These are phyloP conservation scores for Caenorhabditis imperialis DNA, from an alignment of 2,888 invertebrate genomes.

Conservation along the genomic window DNA sequence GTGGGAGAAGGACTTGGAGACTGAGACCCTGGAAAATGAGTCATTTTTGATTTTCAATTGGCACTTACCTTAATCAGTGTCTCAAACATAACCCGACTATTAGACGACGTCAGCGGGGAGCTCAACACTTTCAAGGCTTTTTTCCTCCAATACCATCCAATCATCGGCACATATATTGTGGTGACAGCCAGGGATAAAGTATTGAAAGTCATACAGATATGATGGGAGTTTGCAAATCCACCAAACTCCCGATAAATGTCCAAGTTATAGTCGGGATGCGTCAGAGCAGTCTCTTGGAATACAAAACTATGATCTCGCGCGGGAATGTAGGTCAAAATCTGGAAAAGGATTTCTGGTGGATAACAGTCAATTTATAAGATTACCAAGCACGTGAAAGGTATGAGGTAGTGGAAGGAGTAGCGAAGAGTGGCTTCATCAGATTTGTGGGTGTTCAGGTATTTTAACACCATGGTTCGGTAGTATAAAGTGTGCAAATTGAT, in stretches of 20 bases:
- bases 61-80: slow-evolving; percentile 42
- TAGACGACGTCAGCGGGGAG: slow-evolving; percentile 5
- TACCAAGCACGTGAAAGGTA: slow-evolving; percentile 2
- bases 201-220: slow-evolving; percentile 21
- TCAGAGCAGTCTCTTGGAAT: slow-evolving; percentile 21
- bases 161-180: neutral
- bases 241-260: slow-evolving; percentile 25
- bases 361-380: neutral
- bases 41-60: neutral
- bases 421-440: neutral
- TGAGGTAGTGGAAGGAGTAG: slow-evolving; percentile 10
- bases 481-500: slow-evolving; percentile 30
- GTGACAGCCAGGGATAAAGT: slow-evolving; percentile 2
- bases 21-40: slow-evolving; percentile 28
- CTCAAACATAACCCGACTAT: slow-evolving; percentile 11
- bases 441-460: neutral
- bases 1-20: slow-evolving; percentile 30
- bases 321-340: slow-evolving; percentile 45
- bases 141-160: slow-evolving; percentile 27
- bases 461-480: slow-evolving; percentile 17
- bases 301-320: slow-evolving; percentile 20
- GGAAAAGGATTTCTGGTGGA: neutral
- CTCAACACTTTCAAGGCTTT: slow-evolving; percentile 31
- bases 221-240: slow-evolving; percentile 38
- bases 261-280: slow-evolving; percentile 43